Base-by-base conservation (phyloP, 2,797 vertebrate species). In the Sphenodon punctatus region DNA sequence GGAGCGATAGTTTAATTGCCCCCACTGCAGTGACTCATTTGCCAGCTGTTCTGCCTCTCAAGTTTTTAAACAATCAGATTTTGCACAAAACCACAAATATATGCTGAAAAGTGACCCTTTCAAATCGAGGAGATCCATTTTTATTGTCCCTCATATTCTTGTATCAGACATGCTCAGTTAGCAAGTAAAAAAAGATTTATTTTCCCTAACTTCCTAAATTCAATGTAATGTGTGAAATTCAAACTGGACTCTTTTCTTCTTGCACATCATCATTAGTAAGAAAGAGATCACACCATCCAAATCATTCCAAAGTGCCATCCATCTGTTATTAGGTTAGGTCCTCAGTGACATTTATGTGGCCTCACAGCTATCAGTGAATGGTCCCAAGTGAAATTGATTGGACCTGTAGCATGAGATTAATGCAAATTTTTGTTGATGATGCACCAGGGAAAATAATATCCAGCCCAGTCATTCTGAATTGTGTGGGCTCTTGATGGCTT, bases 1-100 rank as follows among this genome's bases (percentile, higher is more conserved):
- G 86, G 68, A 84, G 64, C 92, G 82, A 78, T 88, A 87, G 61
- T 61, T 82, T 53, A 58, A 41, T 80, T 77, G 61, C 80, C 38
- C 67, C 61, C 55, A 9, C 78, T 84, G 61, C 38, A 60, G 82
- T 86, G 78, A 74, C 43, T 87, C 78, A 43, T n/a, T 30, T 64
- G 19, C 42, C 61, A 64, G 11, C 19, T n/a, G n/a, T 30, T 61
- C 17, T 84, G 15, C 61, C 65, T 68, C 32, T 23, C 53, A 67
- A 49, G 69, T 67, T 80, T 82, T 53, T 71, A 60, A 78, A 65
- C 49, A 69, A 74, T 67, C 41, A 58, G n/a, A 14, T 55, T 79
- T 59, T 48, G 76, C 30, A 25, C 15, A n/a, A 51, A n/a, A 51
- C 15, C 27, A 45, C 22, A 23, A 45, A 23, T 46, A 48, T 48